Percentiles rank a stretch among this genome's conserved stretches.
Evolutionary conservation across 2,888 invertebrate genomes (phyloP).

Genomic region (Macrophya alboannulata): DNA sequence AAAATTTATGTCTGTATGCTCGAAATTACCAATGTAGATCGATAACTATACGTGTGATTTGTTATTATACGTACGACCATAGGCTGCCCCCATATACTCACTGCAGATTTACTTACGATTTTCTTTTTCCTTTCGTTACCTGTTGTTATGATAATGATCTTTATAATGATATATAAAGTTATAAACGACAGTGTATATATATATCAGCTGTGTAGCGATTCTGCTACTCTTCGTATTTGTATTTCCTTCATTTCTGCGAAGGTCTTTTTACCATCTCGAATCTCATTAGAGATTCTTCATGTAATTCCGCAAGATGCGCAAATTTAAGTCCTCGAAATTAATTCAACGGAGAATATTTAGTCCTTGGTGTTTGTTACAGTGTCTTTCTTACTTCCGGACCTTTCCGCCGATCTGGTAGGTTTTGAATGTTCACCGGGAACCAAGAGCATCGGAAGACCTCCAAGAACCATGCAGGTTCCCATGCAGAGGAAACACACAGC

Average conservation of each 20-base stretch:
- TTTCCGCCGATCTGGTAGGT: conserved; percentile 65
- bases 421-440: conserved; percentile 73
- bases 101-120: neutral
- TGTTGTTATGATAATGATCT: neutral
- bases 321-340: neutral
- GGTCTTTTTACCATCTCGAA: neutral
- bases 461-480: conserved; percentile 89
- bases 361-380: conserved; percentile 47
- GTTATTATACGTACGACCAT: neutral
- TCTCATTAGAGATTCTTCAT: neutral
- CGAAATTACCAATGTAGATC: neutral
- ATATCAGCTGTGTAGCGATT: neutral
- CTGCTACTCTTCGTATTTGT: neutral
- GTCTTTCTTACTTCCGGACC: conserved; percentile 56
- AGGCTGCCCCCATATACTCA: neutral
- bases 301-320: neutral
- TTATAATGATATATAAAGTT: conserved; percentile 4
- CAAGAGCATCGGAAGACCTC: conserved; percentile 85
- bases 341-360: neutral
- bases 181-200: neutral
- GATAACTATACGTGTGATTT: neutral
- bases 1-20: neutral
- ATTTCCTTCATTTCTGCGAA: neutral
- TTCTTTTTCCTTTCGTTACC: neutral
- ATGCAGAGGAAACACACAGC: conserved; percentile 89